Percentiles rank a stretch among this genome's conserved stretches.
These are phyloP conservation scores for Oncorhynchus keta DNA, from an alignment of 2,113 vertebrate genomes.

Conservation along the genomic window DNA sequence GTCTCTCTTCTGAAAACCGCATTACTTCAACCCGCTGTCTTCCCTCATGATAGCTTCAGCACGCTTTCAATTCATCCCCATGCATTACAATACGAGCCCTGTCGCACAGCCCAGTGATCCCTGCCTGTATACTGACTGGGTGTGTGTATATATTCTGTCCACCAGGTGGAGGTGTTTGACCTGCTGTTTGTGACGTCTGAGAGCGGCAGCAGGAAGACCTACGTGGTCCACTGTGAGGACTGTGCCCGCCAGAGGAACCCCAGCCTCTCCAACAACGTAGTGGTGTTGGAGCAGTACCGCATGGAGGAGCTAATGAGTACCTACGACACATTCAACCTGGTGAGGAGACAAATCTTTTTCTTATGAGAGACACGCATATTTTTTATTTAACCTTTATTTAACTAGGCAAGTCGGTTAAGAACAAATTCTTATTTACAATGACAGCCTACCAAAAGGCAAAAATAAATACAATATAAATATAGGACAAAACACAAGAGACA, in stretches of 20 bases:
- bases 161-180: conserved; percentile 88
- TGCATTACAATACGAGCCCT: not conserved
- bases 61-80: not conserved
- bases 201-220: conserved; percentile 83
- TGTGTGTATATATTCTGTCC: conserved; percentile 5
- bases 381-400: too few relatives aligned
- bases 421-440: too few relatives aligned
- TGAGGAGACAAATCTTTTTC: conserved; percentile 46
- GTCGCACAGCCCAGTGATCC: conserved; percentile 82
- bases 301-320: conserved; percentile 85
- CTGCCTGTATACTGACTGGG: not conserved
- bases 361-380: not conserved
- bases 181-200: conserved; percentile 91
- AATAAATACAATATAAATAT: too few relatives aligned
- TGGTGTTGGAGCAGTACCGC: conserved; percentile 91
- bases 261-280: conserved; percentile 77
- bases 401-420: too few relatives aligned
- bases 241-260: conserved; percentile 80
- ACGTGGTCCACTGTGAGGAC: conserved; percentile 91
- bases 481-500: too few relatives aligned
- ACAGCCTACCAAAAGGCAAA: too few relatives aligned
- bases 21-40: too few relatives aligned
- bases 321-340: conserved; percentile 88
- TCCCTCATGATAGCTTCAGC: not conserved
- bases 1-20: too few relatives aligned